Conservation (phyloP, 92 coral and sea anemone genomes). For the Nematostella vectensis region DNA sequence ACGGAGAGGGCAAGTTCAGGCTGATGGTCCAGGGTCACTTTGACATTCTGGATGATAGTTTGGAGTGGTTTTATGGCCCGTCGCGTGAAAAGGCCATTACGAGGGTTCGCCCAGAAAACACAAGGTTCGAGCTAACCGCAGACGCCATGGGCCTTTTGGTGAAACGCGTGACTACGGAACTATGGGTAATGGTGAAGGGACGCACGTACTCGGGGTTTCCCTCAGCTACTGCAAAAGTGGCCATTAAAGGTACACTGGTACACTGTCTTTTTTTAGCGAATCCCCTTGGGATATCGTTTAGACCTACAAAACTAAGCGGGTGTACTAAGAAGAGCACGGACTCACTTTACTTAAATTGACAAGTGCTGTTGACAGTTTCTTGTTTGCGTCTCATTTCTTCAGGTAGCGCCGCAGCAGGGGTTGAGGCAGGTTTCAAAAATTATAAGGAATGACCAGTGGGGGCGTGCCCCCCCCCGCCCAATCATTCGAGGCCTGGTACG, state of each 20-base stretch:
- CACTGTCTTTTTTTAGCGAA: not conserved
- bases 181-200: constrained; percentile 61
- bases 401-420: too few species aligned
- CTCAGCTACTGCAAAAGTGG: constrained; percentile 40
- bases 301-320: too few species aligned
- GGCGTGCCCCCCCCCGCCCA: too few species aligned
- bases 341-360: too few species aligned
- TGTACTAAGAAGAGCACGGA: too few species aligned
- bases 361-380: too few species aligned
- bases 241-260: constrained; percentile 44
- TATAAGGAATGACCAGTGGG: too few species aligned
- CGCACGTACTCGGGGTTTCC: constrained; percentile 53
- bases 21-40: constrained; percentile 50
- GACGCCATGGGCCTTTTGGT: constrained; percentile 43
- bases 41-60: constrained; percentile 32
- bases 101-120: constrained; percentile 44
- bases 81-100: constrained; percentile 13
- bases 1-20: constrained; percentile 43
- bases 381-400: too few species aligned
- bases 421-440: too few species aligned
- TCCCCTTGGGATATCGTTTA: not conserved
- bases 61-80: constrained; percentile 70
- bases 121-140: constrained; percentile 44
- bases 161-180: constrained; percentile 25
- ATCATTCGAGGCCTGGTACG: too few species aligned